These are phyloP conservation scores for Antennarius striatus DNA, from an alignment of 2,113 vertebrate species.

Conservation along the genomic window DNA sequence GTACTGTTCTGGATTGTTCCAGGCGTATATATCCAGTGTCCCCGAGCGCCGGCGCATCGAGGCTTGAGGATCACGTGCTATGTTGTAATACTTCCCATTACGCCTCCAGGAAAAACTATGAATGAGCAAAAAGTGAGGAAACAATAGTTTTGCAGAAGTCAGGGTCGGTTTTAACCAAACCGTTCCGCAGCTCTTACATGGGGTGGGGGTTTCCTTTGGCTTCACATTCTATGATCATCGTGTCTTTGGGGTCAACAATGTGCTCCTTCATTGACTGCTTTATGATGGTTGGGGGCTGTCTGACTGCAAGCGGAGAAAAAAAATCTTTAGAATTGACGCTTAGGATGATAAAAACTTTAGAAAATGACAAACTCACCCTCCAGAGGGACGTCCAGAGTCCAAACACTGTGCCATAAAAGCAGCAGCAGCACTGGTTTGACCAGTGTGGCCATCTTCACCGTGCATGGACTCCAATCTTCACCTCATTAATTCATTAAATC, in stretches of 20 bases:
- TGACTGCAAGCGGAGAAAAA: constrained; percentile 78
- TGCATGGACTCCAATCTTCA: constrained; percentile 47
- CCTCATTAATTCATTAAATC: no score
- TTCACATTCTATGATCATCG: constrained; percentile 94
- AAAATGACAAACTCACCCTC: constrained; percentile 85
- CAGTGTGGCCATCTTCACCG: constrained; percentile 78
- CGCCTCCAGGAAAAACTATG: constrained; percentile 92
- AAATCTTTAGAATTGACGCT: background rate
- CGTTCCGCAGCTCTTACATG: constrained; percentile 79
- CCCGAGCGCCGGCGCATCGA: constrained; percentile 89
- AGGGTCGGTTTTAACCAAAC: background rate
- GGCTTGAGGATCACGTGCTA: constrained; percentile 90
- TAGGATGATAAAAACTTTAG: background rate
- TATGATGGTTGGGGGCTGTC: constrained; percentile 94
- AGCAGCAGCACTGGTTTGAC: constrained; percentile 73
- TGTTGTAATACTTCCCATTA: constrained; percentile 93
- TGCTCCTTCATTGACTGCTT: constrained; percentile 94
- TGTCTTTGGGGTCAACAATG: constrained; percentile 93
- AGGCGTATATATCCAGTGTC: constrained; percentile 91
- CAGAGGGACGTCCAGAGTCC: constrained; percentile 87
- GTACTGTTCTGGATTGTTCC: constrained; percentile 89
- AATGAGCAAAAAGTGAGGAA: constrained; percentile 1
- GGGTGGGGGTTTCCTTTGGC: constrained; percentile 93
- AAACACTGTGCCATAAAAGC: constrained; percentile 75
- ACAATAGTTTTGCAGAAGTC: background rate